These are phyloP conservation scores for Brachypalpus laphriformis DNA, from an alignment of 2,888 invertebrate species.

Conservation along the genomic window DNA sequence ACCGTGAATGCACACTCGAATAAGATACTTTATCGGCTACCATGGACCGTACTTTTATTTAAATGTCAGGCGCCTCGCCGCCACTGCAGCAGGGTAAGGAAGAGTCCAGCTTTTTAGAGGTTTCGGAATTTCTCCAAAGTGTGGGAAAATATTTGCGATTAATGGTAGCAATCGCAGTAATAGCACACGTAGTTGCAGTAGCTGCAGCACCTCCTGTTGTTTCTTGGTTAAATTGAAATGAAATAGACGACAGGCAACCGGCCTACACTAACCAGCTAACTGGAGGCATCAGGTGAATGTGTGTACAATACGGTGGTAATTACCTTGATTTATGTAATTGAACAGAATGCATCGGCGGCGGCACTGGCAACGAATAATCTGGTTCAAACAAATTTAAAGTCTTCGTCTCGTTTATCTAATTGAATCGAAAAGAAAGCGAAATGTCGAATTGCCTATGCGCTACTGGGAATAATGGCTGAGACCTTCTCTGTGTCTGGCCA, in stretches of 20 bases:
- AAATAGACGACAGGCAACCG: constrained; percentile 39
- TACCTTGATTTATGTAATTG: constrained; percentile 72
- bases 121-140: constrained; percentile 69
- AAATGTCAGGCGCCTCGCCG: constrained; percentile 49
- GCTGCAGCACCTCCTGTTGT: constrained; percentile 34
- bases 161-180: constrained; percentile 50
- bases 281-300: constrained; percentile 58
- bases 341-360: constrained; percentile 61
- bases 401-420: constrained; percentile 68
- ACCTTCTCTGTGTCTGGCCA: constrained; percentile 13
- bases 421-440: constrained; percentile 71
- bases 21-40: constrained; percentile 46
- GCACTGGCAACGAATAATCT: constrained; percentile 36
- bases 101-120: constrained; percentile 21
- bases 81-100: constrained; percentile 8
- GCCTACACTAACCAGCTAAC: neutral
- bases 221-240: constrained; percentile 52
- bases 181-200: constrained; percentile 16
- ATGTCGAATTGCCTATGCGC: constrained; percentile 37
- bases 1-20: constrained; percentile 32
- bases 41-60: constrained; percentile 48
- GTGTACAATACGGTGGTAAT: constrained; percentile 66
- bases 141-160: constrained; percentile 68
- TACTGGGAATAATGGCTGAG: constrained; percentile 13
- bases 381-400: constrained; percentile 66